Evolutionary conservation across 2,797 vertebrate genomes (phyloP).

Genomic region (Loriculus beryllinus): DNA sequence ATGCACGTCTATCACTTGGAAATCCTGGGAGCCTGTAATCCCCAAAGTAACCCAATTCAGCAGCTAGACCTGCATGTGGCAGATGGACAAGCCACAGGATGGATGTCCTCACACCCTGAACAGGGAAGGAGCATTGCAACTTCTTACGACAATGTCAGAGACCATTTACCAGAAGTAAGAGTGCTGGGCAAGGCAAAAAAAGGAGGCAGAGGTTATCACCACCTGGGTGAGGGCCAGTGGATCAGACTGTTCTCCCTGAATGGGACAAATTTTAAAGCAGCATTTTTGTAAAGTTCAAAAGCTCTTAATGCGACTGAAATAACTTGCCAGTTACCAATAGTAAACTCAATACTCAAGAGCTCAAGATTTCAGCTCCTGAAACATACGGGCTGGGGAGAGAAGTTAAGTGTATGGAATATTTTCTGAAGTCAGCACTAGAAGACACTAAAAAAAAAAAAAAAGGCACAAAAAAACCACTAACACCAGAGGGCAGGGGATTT

Average conservation of each 20-base stretch:
- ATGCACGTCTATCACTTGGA: too few species aligned
- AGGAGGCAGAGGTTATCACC: neutral
- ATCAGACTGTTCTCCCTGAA: neutral
- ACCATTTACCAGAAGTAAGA: too few species aligned
- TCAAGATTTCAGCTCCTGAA: neutral
- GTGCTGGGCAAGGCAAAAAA: neutral
- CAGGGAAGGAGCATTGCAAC: neutral
- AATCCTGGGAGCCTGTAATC: neutral
- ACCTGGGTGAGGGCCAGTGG: too few species aligned
- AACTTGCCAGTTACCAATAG: neutral
- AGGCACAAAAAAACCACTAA: neutral
- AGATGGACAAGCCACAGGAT: neutral
- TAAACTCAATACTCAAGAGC: neutral
- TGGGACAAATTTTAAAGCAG: neutral
- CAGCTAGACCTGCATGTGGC: neutral
- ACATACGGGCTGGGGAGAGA: neutral
- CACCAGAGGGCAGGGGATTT: neutral
- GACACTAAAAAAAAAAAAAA: neutral
- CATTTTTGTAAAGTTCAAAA: neutral
- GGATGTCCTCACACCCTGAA: neutral
- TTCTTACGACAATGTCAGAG: fast-evolving
- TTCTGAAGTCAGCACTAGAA: neutral
- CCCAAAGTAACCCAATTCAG: neutral
- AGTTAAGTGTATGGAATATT: neutral
- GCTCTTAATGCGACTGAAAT: neutral